Evolutionary conservation across 2,797 vertebrate genomes (phyloP).

Genomic region (Hyperoplus immaculatus): DNA sequence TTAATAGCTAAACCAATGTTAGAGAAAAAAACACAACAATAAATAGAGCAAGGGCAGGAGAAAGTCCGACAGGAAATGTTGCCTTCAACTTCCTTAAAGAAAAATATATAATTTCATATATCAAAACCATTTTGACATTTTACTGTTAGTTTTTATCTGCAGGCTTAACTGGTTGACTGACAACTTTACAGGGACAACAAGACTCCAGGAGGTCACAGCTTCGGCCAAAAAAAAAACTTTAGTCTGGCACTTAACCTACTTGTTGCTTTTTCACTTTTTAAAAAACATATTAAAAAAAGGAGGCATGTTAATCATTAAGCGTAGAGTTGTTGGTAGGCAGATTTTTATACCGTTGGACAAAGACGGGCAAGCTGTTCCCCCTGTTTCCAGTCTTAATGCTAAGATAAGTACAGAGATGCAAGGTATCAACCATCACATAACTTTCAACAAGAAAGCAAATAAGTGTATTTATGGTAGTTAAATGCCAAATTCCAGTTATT

Average conservation of each 20-base stretch:
- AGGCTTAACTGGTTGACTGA: neutral
- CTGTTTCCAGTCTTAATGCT: neutral
- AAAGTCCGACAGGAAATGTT: neutral
- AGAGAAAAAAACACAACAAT: neutral
- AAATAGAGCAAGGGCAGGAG: neutral
- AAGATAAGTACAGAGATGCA: neutral
- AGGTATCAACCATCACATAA: neutral
- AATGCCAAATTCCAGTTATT: neutral
- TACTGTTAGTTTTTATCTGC: neutral
- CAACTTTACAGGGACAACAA: neutral
- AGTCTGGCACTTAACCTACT: neutral
- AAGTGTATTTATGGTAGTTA: neutral
- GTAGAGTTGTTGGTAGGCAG: neutral
- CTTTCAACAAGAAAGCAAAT: neutral
- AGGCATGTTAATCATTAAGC: neutral
- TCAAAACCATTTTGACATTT: neutral
- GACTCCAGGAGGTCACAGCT: neutral
- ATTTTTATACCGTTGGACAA: neutral
- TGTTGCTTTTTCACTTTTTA: neutral
- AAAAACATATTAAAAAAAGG: neutral
- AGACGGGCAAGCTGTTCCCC: neutral
- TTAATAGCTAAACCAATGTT: neutral
- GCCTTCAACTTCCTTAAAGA: neutral
- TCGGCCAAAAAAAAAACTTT: neutral
- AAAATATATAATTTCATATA: neutral